phyloP scores from a whole-genome alignment of 92 coral and sea anemone genomes.

The Pocillopora meandrina region DNA sequence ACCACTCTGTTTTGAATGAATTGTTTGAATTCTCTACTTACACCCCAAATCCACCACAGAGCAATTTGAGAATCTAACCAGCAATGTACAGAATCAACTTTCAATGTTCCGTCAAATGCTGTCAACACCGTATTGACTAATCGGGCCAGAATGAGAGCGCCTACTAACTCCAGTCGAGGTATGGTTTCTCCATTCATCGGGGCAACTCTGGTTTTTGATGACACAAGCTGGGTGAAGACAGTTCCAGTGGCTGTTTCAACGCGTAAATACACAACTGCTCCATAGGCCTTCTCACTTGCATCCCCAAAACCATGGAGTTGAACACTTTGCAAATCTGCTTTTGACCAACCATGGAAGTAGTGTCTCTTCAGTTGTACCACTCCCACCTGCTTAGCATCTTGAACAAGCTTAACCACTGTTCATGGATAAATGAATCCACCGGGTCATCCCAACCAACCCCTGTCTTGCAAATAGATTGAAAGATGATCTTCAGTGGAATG shows the following conservation, averaged over 20 bases:
- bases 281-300: conserved; percentile 35
- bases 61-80: conserved; percentile 42
- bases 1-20: conserved; percentile 42
- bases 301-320: conserved; percentile 46
- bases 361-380: conserved; percentile 20
- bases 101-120: conserved; percentile 25
- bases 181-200: conserved; percentile 36
- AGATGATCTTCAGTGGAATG: conserved; percentile 41
- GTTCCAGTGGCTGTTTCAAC: conserved; percentile 7
- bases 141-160: conserved; percentile 39
- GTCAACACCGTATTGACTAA: background rate
- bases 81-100: background rate
- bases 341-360: conserved; percentile 15
- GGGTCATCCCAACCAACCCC: conserved; percentile 46
- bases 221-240: conserved; percentile 32
- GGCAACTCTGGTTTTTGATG: conserved; percentile 41
- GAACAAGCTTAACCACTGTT: conserved; percentile 35
- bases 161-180: conserved; percentile 34
- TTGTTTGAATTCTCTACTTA: conserved; percentile 48
- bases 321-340: conserved; percentile 12
- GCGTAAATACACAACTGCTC: conserved; percentile 43
- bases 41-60: conserved; percentile 49
- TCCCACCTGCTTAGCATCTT: conserved; percentile 32
- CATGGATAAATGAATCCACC: conserved; percentile 28
- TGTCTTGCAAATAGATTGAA: conserved; percentile 42